These are phyloP conservation scores for Orchesella cincta DNA, from an alignment of 1,140 invertebrate species.

Conservation along the genomic window DNA sequence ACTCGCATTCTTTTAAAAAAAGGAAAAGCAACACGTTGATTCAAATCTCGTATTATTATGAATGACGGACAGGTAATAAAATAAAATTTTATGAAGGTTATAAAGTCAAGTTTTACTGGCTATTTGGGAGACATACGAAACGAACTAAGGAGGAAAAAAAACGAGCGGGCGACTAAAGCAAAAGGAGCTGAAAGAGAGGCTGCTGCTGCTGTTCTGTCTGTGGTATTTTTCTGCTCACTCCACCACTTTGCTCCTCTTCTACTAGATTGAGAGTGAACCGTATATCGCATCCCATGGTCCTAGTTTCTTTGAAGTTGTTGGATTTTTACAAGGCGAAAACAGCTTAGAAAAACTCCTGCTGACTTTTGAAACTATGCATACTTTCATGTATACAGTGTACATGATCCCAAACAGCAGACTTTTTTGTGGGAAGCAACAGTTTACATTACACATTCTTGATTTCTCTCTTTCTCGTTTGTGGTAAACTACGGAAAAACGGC, in stretches of 20 bases:
- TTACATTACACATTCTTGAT: background rate
- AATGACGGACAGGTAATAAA: slow-evolving; percentile 36
- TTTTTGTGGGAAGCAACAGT: slow-evolving; percentile 14
- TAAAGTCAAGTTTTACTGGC: slow-evolving; percentile 30
- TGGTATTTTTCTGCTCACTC: too few species aligned
- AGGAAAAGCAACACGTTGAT: slow-evolving; percentile 25
- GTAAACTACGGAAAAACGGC: background rate
- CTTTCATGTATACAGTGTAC: slow-evolving; percentile 1
- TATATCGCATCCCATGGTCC: too few species aligned
- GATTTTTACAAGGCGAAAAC: background rate
- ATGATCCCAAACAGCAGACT: background rate
- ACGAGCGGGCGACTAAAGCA: background rate
- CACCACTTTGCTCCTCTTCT: too few species aligned
- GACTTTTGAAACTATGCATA: background rate
- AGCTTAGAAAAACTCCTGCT: background rate
- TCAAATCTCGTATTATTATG: slow-evolving; percentile 35
- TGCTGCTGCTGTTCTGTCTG: background rate
- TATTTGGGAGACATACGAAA: slow-evolving; percentile 28
- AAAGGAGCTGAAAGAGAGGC: background rate
- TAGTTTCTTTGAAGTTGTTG: background rate
- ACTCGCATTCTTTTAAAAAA: slow-evolving; percentile 7
- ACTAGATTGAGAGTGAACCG: background rate
- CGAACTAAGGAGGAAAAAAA: too few species aligned
- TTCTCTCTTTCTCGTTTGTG: background rate
- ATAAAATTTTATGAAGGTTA: slow-evolving; percentile 31